A percentile compares a stretch with the other conserved stretches of the same genome.
These are phyloP conservation scores for Disparrhopalites patrizii DNA, from an alignment of 2,888 invertebrate genomes.

Conservation along the genomic window DNA sequence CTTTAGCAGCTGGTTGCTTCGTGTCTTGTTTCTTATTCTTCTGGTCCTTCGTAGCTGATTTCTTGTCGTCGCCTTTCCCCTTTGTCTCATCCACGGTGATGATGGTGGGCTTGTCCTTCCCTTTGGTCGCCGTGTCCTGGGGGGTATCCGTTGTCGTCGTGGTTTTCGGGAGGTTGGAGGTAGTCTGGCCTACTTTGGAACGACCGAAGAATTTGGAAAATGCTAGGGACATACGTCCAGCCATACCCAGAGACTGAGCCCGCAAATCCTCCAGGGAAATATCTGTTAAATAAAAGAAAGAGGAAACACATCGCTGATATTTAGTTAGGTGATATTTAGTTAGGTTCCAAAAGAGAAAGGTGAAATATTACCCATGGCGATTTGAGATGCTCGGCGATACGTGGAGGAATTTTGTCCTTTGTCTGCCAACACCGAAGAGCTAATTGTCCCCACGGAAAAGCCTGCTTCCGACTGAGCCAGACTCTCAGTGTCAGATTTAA, in stretches of 20 bases:
- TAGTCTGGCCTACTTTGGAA: conserved; percentile 24
- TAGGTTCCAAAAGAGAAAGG: neutral
- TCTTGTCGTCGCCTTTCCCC: neutral
- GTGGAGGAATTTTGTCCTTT: conserved; percentile 36
- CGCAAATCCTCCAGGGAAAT: conserved; percentile 46
- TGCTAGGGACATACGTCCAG: conserved; percentile 39
- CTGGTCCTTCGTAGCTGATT: neutral
- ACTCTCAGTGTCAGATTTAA: conserved; percentile 58
- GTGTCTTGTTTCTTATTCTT: neutral
- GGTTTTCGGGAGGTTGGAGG: neutral
- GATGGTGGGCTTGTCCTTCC: neutral
- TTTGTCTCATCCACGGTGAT: conserved; percentile 1
- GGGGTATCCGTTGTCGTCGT: neutral
- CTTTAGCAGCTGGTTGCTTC: neutral
- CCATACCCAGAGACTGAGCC: conserved; percentile 41
- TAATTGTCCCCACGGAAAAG: conserved; percentile 45
- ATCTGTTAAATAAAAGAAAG: conserved; percentile 28
- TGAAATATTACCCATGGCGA: conserved; percentile 44
- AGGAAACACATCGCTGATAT: neutral
- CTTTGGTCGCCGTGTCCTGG: neutral
- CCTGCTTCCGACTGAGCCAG: conserved; percentile 50
- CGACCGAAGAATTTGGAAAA: conserved; percentile 39
- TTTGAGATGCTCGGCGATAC: conserved; percentile 48
- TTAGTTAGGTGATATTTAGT: neutral
- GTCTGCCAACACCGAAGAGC: conserved; percentile 36